Percentiles rank a stretch among this genome's conserved stretches.
Evolutionary conservation across 2,888 invertebrate species (phyloP).

Genomic region (Mythimna impura): DNA sequence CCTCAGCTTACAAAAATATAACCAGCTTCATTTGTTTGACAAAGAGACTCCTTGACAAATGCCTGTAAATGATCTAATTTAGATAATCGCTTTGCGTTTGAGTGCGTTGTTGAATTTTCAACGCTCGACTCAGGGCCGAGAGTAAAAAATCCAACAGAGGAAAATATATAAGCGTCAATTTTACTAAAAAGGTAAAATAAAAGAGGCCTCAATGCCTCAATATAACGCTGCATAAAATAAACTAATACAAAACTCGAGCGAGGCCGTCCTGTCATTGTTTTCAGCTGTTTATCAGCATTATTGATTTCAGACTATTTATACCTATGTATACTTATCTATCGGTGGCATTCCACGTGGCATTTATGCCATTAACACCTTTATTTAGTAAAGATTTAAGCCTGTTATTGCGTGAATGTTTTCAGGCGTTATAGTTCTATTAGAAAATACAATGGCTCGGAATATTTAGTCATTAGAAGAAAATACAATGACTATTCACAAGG

Average conservation of each 20-base stretch:
- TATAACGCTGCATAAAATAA: constrained; percentile 12
- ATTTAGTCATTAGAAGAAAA: constrained; percentile 14
- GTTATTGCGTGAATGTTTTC: background rate
- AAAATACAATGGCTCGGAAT: constrained; percentile 18
- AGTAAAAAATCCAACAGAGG: background rate
- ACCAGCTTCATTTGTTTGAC: background rate
- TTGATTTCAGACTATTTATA: constrained; percentile 65
- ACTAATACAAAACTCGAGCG: constrained; percentile 35
- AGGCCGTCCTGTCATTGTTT: constrained; percentile 60
- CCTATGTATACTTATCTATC: constrained; percentile 6
- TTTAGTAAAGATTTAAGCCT: background rate
- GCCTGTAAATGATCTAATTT: background rate
- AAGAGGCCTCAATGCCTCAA: background rate
- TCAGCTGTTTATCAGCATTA: constrained; percentile 64
- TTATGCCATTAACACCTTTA: constrained; percentile 24
- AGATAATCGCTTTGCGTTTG: background rate
- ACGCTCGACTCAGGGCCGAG: background rate
- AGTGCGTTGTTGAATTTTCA: background rate
- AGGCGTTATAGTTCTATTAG: background rate
- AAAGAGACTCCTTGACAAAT: background rate
- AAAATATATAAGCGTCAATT: background rate
- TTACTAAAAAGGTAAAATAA: background rate
- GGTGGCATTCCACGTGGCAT: background rate
- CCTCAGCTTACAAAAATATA: background rate
- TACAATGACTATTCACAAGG: constrained; percentile 12